Evolutionary conservation across 2,797 vertebrate species (phyloP), one percentile per base, ranked within the genome.

Genomic region (Anabas testudineus): DNA sequence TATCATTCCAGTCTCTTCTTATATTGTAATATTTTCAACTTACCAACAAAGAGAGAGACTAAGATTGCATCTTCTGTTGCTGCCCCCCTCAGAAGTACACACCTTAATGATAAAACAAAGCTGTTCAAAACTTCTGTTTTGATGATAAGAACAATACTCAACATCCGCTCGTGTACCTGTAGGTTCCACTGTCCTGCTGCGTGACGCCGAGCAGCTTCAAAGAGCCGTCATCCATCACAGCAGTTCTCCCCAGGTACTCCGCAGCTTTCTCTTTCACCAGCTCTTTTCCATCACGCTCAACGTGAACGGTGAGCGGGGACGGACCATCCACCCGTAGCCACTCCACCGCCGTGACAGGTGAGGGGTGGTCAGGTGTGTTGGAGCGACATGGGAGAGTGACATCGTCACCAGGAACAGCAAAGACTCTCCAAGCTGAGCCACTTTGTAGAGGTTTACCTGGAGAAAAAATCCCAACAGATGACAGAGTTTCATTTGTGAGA

Each of bases 21-120:
- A 6, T 28, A 37, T 37, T 34, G 1, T 34, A 34, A 34, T 34
- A 34, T 34, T 34, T n/a, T 5, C 18, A 16, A 0, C 65, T 67
- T 41, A 67, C 66, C 66, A 2, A 68, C 55, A 7, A 10, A 0
- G 32, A 67, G 65, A 14, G 65, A 57, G 10, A 58, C 54, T 0
- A n/a, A n/a, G n/a, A n/a, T n/a, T 34, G 39, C 9, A 9, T 45
- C 8, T 5, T 16, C 5, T 13, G 0, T 1, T 1, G 13, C 1
- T 7, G 12, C 2, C 13, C 14, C 32, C 18, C 10, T 10, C 15
- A 3, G n/a, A 10, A 30, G 2, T 46, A 4, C 7, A 24, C 54
- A 67, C 6, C 65, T 67, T 22, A 21, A 7, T 1, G 34, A 36
- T 3, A 47, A 32, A 34, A 16, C 8, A 8, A 39, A 2, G 39